A percentile compares a stretch with the other conserved stretches of the same genome.
Conservation (phyloP, 1,140 invertebrate species). For the Dryas iulia region DNA sequence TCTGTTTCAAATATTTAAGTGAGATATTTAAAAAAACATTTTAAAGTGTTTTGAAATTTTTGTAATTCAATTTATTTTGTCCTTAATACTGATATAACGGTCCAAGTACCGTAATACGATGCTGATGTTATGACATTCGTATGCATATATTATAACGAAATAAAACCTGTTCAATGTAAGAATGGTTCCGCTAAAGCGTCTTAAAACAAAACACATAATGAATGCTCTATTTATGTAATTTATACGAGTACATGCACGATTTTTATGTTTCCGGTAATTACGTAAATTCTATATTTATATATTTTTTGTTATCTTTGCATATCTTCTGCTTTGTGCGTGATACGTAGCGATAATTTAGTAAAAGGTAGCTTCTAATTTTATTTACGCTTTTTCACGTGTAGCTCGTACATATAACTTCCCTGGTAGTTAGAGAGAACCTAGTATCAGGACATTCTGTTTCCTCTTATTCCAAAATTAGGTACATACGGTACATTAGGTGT, state of each 20-base stretch:
- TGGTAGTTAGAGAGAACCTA: too few species aligned
- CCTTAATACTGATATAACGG: conserved; percentile 3
- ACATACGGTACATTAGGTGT: too few species aligned
- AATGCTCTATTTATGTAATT: not conserved
- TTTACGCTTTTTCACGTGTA: too few species aligned
- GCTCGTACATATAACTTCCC: too few species aligned
- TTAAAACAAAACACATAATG: not conserved
- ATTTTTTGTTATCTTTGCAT: not conserved
- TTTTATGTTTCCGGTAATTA: not conserved
- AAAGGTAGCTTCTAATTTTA: too few species aligned
- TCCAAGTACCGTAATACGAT: not conserved
- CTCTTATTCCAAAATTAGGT: too few species aligned
- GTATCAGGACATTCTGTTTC: too few species aligned
- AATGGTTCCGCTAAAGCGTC: not conserved
- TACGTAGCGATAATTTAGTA: too few species aligned
- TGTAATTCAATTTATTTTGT: not conserved
- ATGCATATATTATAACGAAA: not conserved
- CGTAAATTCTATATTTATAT: not conserved
- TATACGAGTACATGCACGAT: not conserved
- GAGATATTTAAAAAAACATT: not conserved
- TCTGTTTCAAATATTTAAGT: too few species aligned
- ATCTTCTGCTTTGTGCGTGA: too few species aligned
- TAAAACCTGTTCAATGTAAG: not conserved
- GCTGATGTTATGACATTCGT: not conserved
- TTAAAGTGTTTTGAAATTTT: not conserved